Evolutionary conservation across 30 jellyfish, hydroid and myxozoan genomes (phyloP), one percentile per base, ranked within the genome.

Genomic region (Clytia hemisphaerica): DNA sequence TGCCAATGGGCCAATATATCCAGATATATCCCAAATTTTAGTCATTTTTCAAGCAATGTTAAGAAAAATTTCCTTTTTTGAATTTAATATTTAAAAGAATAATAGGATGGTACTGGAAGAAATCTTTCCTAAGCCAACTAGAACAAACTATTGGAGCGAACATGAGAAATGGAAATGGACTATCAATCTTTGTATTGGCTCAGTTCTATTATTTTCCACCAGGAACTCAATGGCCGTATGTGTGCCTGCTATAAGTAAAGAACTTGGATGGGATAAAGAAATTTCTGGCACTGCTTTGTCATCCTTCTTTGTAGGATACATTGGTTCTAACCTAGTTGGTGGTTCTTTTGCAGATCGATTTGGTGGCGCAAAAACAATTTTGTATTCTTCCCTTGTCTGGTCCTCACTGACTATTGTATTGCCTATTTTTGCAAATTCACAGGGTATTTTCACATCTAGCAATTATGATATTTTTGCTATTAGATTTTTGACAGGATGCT

Each of bases 401-500:
- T 12, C 65, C 18, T 6, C 44, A 5, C 25, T 54, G 26, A 68
- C 81, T n/a, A 6, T 45, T 46, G 26, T 48, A 51, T 27, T 68
- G 4, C 81, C 81, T 3, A 76, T 76, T 18, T 34, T 26, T 18
- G 72, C 40, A n/a, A 27, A 45, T 42, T 44, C 75, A 10, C 50
- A 72, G 26, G 25, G 57, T 57, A 25, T 68, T 44, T 55, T 27
- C 14, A 26, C 18, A 16, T 57, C 87, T 29, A 73, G 75, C 53
- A 79, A 92, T 3, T 48, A 47, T 27, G 88, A 84, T 0, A 95
- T 89, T 38, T 37, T 89, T 2, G 62, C 67, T 22, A 88, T 93
- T 3, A 53, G 98, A 19, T 89, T 89, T 58, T 31, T 89, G 67
- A 89, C 94, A 7, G 98, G 98, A 2, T 93, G 81, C 24, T 84